Percentiles rank a stretch among this genome's conserved stretches.
Evolutionary conservation across 2,888 invertebrate species (phyloP).

Genomic region (Ariolimax columbianus): DNA sequence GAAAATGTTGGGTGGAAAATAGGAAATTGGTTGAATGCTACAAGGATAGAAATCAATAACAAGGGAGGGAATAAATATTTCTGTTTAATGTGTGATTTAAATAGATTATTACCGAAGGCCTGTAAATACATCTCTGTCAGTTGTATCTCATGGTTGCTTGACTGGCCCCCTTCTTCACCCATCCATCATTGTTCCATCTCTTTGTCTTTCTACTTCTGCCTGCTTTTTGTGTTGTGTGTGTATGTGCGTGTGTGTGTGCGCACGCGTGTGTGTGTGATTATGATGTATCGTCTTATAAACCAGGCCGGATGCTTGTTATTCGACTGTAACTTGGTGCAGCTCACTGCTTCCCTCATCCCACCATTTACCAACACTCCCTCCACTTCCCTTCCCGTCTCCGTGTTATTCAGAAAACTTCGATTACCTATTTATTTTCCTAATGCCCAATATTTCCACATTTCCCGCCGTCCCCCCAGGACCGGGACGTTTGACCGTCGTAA

Average conservation of each 20-base stretch:
- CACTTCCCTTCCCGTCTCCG: not conserved
- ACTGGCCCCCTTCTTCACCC: not conserved
- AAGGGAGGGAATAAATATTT: not conserved
- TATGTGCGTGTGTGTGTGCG: not conserved
- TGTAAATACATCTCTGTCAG: constrained; percentile 6
- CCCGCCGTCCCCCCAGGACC: no score
- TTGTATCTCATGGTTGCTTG: constrained; percentile 6
- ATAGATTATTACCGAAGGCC: not conserved
- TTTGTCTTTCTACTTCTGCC: no score
- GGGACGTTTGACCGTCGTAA: no score
- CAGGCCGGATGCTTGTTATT: not conserved
- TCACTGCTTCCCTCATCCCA: not conserved
- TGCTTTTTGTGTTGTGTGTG: not conserved
- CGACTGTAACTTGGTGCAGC: not conserved
- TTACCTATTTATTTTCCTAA: no score
- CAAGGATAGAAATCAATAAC: not conserved
- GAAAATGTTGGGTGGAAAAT: not conserved
- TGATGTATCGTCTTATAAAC: not conserved
- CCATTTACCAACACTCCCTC: not conserved
- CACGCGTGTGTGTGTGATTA: not conserved
- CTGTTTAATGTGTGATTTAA: not conserved
- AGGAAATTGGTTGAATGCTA: not conserved
- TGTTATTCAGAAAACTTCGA: not conserved
- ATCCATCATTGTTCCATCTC: no score
- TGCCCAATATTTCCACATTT: no score